Conservation (phyloP, 2,797 vertebrate genomes). For the Phalloptychus januarius region DNA sequence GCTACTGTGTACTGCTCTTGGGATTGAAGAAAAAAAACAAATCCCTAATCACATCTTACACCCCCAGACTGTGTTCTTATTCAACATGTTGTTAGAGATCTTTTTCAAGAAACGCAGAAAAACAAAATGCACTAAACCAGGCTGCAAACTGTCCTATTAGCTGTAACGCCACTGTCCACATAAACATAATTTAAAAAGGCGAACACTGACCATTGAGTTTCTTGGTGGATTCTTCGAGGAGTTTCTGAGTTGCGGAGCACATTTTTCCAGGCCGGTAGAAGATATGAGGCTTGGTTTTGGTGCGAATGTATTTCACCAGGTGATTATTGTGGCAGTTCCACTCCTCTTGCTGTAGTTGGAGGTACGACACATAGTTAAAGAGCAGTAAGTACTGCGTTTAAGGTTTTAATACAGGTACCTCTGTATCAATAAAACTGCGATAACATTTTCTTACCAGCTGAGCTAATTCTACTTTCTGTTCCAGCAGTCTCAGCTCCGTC, state of each 20-base stretch:
- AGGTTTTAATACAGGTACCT: background rate
- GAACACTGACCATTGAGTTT: conserved; percentile 90
- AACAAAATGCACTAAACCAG: no score
- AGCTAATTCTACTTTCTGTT: conserved; percentile 98
- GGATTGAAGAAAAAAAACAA: no score
- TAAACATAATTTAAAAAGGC: background rate
- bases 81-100: no score
- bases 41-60: no score
- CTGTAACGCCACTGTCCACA: background rate
- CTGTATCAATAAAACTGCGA: background rate
- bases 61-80: no score
- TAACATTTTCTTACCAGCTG: conserved; percentile 86
- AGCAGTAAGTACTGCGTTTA: background rate
- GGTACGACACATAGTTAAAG: background rate
- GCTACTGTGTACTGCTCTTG: no score
- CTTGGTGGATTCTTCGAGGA: conserved; percentile 96
- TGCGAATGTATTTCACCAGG: conserved; percentile 96
- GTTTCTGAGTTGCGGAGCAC: conserved; percentile 94
- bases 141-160: no score
- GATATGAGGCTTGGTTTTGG: conserved; percentile 94
- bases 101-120: no score
- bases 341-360: conserved; percentile 91
- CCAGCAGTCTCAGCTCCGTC: conserved; percentile 94
- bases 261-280: conserved; percentile 96
- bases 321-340: conserved; percentile 95